These are phyloP conservation scores for Xenopus laevis DNA, from an alignment of 2,113 vertebrate genomes.

Conservation along the genomic window DNA sequence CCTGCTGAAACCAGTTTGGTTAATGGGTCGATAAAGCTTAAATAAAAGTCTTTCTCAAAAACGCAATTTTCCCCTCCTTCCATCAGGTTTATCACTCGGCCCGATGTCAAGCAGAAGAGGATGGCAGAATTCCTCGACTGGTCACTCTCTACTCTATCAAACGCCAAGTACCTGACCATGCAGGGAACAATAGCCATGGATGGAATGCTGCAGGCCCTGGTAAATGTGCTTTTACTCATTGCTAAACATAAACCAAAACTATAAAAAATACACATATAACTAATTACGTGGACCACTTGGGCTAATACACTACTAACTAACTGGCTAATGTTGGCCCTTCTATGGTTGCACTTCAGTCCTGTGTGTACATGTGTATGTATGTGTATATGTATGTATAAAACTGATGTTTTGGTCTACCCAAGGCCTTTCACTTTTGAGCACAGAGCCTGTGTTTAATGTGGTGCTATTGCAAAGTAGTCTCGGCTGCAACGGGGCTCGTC, in stretches of 20 bases:
- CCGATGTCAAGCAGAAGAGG: conserved; percentile 81
- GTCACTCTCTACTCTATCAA: conserved; percentile 75
- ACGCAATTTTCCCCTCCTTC: not conserved
- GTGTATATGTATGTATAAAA: too few relatives aligned
- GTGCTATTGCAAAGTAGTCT: too few relatives aligned
- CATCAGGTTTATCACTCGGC: conserved; percentile 86
- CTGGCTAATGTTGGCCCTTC: too few relatives aligned
- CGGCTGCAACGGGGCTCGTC: too few relatives aligned
- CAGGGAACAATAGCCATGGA: conserved; percentile 75
- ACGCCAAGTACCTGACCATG: conserved; percentile 70
- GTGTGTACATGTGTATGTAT: too few relatives aligned
- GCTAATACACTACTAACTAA: too few relatives aligned
- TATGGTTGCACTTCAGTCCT: too few relatives aligned
- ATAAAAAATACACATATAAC: too few relatives aligned
- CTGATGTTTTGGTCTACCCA: too few relatives aligned
- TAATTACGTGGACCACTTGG: too few relatives aligned
- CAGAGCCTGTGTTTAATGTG: too few relatives aligned
- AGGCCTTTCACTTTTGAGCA: too few relatives aligned
- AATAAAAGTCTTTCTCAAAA: conserved; percentile 5
- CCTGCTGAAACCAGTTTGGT: conserved; percentile 35
- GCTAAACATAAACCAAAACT: not conserved
- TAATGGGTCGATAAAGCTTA: conserved; percentile 10
- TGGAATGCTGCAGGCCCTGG: conserved; percentile 87
- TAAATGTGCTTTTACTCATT: conserved; percentile 49
- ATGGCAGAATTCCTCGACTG: conserved; percentile 88